Percentiles rank a stretch among this genome's conserved stretches.
Conservation (phyloP, 2,113 vertebrate genomes). For the Cyanistes caeruleus region DNA sequence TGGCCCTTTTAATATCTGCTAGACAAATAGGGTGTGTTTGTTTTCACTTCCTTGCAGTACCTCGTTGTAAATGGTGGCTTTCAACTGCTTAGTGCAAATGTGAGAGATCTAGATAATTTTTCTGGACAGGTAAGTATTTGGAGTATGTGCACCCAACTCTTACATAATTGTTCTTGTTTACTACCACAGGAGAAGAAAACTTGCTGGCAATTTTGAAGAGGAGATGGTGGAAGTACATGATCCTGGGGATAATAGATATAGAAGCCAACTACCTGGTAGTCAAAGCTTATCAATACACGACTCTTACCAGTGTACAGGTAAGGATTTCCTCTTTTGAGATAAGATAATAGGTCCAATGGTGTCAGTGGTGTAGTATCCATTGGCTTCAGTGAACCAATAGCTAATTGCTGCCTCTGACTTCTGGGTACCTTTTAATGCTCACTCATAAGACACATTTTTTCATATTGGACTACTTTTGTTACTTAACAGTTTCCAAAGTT, state of each 20-base stretch:
- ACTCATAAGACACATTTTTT: not conserved
- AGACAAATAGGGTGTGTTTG: not conserved
- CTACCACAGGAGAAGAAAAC: constrained; percentile 89
- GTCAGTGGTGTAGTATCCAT: not conserved
- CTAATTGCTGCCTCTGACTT: not conserved
- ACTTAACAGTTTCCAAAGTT: not conserved
- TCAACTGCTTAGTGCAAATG: not conserved
- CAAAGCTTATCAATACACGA: constrained; percentile 95
- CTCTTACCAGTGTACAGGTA: constrained; percentile 94
- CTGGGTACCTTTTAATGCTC: not conserved
- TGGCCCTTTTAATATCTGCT: not conserved
- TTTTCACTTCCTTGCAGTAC: not conserved
- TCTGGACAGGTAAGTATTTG: not conserved
- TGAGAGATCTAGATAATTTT: not conserved
- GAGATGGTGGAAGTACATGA: constrained; percentile 98
- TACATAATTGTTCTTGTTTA: constrained; percentile 24
- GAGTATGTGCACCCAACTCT: not conserved
- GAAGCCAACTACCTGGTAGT: constrained; percentile 96
- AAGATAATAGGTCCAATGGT: not conserved
- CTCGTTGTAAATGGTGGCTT: not conserved
- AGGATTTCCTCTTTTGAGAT: constrained; percentile 8
- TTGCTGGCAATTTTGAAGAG: constrained; percentile 92
- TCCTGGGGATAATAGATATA: constrained; percentile 92
- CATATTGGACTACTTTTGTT: not conserved
- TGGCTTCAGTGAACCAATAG: not conserved